Conservation (phyloP, 2,888 invertebrate species). For the Caenorhabditis becei region DNA sequence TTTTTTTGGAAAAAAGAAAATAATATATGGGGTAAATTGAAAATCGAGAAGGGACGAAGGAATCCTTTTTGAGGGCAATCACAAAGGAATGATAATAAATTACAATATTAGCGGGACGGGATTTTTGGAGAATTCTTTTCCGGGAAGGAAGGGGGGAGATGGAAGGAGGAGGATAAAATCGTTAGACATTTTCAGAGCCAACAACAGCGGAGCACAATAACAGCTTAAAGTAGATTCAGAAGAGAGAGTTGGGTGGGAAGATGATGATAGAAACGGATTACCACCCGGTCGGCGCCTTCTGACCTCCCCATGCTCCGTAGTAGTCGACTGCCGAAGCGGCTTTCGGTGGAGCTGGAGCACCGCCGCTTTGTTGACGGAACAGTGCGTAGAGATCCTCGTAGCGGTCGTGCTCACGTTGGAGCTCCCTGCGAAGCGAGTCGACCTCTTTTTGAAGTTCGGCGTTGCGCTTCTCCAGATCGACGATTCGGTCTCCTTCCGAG, state of each 20-base stretch:
- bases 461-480: slow-evolving; percentile 73
- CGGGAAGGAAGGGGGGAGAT: background rate
- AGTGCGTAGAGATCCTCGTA: slow-evolving; percentile 77
- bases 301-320: slow-evolving; percentile 47
- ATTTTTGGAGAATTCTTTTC: too few relatives aligned
- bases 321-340: slow-evolving; percentile 25
- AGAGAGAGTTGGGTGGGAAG: too few relatives aligned
- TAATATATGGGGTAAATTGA: too few relatives aligned
- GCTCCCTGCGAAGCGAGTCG: slow-evolving; percentile 74
- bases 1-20: too few relatives aligned
- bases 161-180: background rate
- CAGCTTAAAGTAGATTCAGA: background rate
- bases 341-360: slow-evolving; percentile 53
- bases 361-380: slow-evolving; percentile 71
- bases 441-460: slow-evolving; percentile 74
- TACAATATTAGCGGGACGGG: background rate
- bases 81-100: slow-evolving; percentile 13
- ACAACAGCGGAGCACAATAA: too few relatives aligned
- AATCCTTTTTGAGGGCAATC: background rate
- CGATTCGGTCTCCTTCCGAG: slow-evolving; percentile 52
- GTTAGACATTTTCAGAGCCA: too few relatives aligned
- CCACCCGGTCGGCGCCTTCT: slow-evolving; percentile 37
- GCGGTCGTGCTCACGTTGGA: slow-evolving; percentile 75
- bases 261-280: slow-evolving; percentile 1
- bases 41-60: background rate